Base-by-base conservation (phyloP, 2,113 vertebrate species). In the Pimephales promelas region DNA sequence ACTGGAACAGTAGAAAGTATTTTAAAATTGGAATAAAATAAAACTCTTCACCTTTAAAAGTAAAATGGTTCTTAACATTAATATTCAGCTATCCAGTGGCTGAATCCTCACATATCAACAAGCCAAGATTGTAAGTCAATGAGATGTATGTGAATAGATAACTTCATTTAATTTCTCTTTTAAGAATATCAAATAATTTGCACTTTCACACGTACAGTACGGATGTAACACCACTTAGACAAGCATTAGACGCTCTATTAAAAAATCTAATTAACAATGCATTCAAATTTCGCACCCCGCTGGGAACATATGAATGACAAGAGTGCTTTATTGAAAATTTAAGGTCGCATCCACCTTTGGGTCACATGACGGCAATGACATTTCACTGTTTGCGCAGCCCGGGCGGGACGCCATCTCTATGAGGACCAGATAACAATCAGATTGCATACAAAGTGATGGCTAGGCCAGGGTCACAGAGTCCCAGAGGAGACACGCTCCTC, bases 171-270 rank as follows among this genome's bases (percentile, higher is more conserved):
- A n/a, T 31, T 68, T 77, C 20, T 66, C 26, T 68, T 74, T 57
- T 45, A 54, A 57, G 61, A 71, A 76, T 45, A 82, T 43, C 26
- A 73, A 86, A 79, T 78, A n/a, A 76, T 85, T 82, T 71, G 28
- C 62, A 86, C 81, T 82, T 86, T 73, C 72, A 73, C 61, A 49
- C 24, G n/a, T 57, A 86, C 81, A 84, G 84, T 73, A 88, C 82
- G 14, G 62, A 81, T 71, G 34, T 77, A 81, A 81, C 78, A 78
- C 72, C 81, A 81, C 31, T 54, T 62, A 85, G 78, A 85, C 79
- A 70, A 81, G 84, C 77, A 85, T 81, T 64, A 62, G 43, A 87
- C 34, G 34, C 45, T 36, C n/a, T 40, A 47, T 36, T 47, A 9
- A 66, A 66, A 77, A 57, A 73, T 47, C 22, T 54, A 22, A 84